These are phyloP conservation scores for Leptinotarsa rubiginosa DNA, from an alignment of 2,888 invertebrate species.

Conservation along the genomic window DNA sequence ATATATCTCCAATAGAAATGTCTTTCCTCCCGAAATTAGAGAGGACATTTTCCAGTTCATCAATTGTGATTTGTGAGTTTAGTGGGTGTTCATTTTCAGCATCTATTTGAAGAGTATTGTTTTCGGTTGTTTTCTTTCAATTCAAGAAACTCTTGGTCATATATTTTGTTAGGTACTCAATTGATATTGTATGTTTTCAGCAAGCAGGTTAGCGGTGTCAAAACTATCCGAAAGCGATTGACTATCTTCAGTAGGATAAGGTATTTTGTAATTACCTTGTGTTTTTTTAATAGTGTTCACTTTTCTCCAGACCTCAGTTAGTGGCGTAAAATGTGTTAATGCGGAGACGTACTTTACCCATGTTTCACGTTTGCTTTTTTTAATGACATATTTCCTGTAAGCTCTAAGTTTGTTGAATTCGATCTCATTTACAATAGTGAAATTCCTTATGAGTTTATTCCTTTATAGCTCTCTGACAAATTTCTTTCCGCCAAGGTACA, in stretches of 20 bases:
- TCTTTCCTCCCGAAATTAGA: not conserved
- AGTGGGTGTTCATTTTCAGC: no score
- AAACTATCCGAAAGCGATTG: no score
- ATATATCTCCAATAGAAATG: not conserved
- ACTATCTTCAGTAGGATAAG: no score
- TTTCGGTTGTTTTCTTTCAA: not conserved
- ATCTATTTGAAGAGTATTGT: not conserved
- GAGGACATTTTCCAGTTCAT: conserved; percentile 7
- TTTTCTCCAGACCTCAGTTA: conserved; percentile 2
- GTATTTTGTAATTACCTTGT: not conserved
- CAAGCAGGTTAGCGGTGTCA: no score
- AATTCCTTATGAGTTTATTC: no score
- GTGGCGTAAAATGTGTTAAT: not conserved
- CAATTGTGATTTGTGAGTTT: no score
- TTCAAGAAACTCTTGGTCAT: not conserved
- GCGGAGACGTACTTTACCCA: conserved; percentile 3
- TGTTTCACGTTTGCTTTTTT: not conserved
- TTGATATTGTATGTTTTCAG: no score
- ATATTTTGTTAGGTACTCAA: no score
- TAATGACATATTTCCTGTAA: not conserved
- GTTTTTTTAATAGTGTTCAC: not conserved
- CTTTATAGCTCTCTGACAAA: no score
- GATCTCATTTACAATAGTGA: no score
- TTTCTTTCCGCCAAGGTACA: no score
- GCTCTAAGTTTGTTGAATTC: not conserved